Evolutionary conservation across 2,113 vertebrate species (phyloP).

Genomic region (Oryzias celebensis): DNA sequence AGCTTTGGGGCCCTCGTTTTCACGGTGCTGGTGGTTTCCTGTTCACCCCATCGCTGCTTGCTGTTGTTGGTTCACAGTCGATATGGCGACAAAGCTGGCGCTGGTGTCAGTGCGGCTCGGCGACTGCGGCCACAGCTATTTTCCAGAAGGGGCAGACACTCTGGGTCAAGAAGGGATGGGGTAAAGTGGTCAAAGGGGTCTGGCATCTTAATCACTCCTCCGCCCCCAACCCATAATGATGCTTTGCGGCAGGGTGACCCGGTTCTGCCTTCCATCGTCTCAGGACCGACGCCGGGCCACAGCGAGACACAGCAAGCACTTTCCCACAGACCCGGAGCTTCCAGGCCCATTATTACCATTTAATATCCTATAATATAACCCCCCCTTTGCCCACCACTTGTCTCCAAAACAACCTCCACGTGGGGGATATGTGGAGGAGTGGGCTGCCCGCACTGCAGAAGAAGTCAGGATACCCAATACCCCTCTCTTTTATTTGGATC

Average conservation of each 20-base stretch:
- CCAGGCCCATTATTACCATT: slow-evolving; percentile 79
- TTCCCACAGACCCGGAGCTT: slow-evolving; percentile 74
- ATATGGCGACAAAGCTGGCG: slow-evolving; percentile 44
- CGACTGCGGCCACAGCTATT: slow-evolving; percentile 44
- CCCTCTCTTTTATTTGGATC: slow-evolving; percentile 64
- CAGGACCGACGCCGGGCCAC: slow-evolving; percentile 57
- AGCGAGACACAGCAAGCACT: slow-evolving; percentile 71
- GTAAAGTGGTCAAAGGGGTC: slow-evolving; percentile 57
- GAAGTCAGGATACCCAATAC: slow-evolving; percentile 75
- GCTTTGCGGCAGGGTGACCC: slow-evolving; percentile 75
- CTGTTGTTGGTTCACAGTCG: slow-evolving; percentile 45
- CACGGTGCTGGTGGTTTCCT: slow-evolving; percentile 54
- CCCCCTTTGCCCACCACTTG: slow-evolving; percentile 40
- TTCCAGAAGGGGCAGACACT: slow-evolving; percentile 47
- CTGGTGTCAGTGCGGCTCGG: slow-evolving; percentile 16
- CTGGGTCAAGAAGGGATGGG: slow-evolving; percentile 32
- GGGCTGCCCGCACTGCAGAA: slow-evolving; percentile 73
- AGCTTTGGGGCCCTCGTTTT: slow-evolving; percentile 26
- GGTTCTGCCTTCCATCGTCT: slow-evolving; percentile 65
- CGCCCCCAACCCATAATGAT: slow-evolving; percentile 64
- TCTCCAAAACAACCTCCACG: slow-evolving; percentile 68
- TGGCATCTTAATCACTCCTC: slow-evolving; percentile 49
- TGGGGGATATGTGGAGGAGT: slow-evolving; percentile 44
- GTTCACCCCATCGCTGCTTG: slow-evolving; percentile 32
- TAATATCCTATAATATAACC: slow-evolving; percentile 81